Evolutionary conservation across 2,797 vertebrate species (phyloP), one percentile per base, ranked within the genome.

Genomic region (Tragelaphus oryx): DNA sequence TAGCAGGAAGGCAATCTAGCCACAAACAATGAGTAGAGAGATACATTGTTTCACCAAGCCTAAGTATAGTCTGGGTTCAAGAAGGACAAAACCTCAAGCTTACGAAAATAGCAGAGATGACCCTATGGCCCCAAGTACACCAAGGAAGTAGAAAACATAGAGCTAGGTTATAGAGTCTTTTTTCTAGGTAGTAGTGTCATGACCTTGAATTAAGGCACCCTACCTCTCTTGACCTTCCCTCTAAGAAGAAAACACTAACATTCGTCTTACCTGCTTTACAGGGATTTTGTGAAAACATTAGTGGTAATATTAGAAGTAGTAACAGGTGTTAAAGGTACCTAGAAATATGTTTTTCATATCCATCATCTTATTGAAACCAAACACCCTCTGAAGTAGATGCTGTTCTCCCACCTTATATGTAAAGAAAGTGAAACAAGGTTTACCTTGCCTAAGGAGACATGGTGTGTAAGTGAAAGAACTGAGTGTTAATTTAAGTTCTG

Each of bases 311-410:
- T 62, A 88, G 37, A 14, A 80, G n/a, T 59, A 88, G 54, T 30
- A 44, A 82, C 4, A 76, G 24, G 8, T 88, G 59, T 75, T 44
- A 81, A 14, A 55, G 37, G 4, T 89, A 8, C n/a, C n/a, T 52
- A n/a, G 18, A n/a, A 65, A 57, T 14, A 8, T 44, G n/a, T 52
- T 6, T 55, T 84, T 93, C 78, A 28, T 30, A 14, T 4, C 17
- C 20, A 26, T 76, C 74, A 22, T 17, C 75, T 97, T 95, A 88
- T 54, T 82, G 85, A 97, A 95, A 55, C 26, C 52, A 16, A 8
- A 54, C 9, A 71, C 18, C 37, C 17, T 17, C 52, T 37, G 16
- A 54, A 6, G 24, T 41, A 22, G 28, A 57, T 57, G 11, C 48
- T 93, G 1, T 79, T 13, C 37, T 50, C 59, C 28, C 9, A 33